Evolutionary conservation across 2,113 vertebrate species (phyloP).

Genomic region (Pterocles burchelli): DNA sequence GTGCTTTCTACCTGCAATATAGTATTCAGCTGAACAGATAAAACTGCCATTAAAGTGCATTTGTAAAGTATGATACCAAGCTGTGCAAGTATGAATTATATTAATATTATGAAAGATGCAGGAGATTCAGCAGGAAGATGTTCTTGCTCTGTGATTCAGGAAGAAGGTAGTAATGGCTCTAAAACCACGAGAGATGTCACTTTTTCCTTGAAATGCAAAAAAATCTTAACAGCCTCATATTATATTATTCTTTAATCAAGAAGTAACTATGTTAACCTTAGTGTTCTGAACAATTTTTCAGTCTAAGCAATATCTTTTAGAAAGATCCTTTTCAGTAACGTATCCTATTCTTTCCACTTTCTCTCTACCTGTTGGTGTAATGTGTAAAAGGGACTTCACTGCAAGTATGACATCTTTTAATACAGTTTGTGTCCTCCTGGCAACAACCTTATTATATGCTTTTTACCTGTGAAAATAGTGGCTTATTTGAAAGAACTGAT

Average conservation of each 20-base stretch:
- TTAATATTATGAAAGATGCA: neutral
- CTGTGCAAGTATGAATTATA: neutral
- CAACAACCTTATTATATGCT: neutral
- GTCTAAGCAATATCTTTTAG: neutral
- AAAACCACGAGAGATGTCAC: neutral
- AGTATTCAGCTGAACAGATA: neutral
- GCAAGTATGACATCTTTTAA: neutral
- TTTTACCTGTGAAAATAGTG: neutral
- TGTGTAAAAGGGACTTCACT: neutral
- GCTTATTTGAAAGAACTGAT: neutral
- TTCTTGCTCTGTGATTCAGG: neutral
- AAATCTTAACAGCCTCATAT: neutral
- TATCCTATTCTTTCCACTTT: neutral
- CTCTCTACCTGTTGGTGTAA: neutral
- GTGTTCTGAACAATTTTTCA: neutral
- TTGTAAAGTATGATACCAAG: neutral
- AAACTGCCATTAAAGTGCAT: neutral
- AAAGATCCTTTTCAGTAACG: neutral
- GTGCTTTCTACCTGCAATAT: neutral
- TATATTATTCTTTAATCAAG: neutral
- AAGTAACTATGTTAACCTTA: neutral
- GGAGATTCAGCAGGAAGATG: neutral
- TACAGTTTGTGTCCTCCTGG: neutral
- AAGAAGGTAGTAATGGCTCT: neutral
- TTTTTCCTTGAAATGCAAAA: neutral